Evolutionary conservation across 2,888 invertebrate species (phyloP), one percentile per base, ranked within the genome.

Genomic region (Stenolophus ochropezus): DNA sequence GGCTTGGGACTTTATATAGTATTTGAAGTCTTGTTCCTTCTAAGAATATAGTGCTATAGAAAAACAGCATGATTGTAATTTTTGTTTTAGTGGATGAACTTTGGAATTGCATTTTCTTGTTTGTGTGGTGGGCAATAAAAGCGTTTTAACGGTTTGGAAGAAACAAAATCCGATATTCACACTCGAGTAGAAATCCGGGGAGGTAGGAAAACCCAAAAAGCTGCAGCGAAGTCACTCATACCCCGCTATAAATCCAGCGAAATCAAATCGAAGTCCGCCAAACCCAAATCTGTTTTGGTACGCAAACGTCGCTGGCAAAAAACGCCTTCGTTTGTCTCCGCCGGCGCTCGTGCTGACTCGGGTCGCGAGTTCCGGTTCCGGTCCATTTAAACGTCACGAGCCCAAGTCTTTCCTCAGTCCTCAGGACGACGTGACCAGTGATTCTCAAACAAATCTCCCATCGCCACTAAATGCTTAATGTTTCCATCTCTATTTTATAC

Each of bases 331-430:
- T 11, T 3, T 65, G 49, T 53, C 53, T 53, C 25, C 49, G 23
- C 56, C 53, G 16, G 14, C 18, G 18, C 14, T 73, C 56, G 58
- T 58, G 73, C 73, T 80, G 80, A 73, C 80, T 80, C 80, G 80
- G 80, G 73, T 80, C 80, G 80, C 80, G 58, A 73, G 80, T 85
- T 85, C 85, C 84, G 84, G 84, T 86, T 86, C 85, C 85, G 84
- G 85, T 84, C 84, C 84, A 85, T 85, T 86, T 83, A 84, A 84
- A 85, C 84, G 83, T 83, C 85, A 84, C 78, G 65, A 65, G 65
- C 42, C 71, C 18, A 18, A 8, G 71, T 47, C 47, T 21, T 69
- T 65, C 78, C 27, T 69, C 25, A 51, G 49, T 11, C 53, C 53
- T 65, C 23, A 42, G 21, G 11, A 18, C 8, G 11, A 42, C 6